Evolutionary conservation across 2,888 invertebrate genomes (phyloP).

Genomic region (Andrena bucephala): DNA sequence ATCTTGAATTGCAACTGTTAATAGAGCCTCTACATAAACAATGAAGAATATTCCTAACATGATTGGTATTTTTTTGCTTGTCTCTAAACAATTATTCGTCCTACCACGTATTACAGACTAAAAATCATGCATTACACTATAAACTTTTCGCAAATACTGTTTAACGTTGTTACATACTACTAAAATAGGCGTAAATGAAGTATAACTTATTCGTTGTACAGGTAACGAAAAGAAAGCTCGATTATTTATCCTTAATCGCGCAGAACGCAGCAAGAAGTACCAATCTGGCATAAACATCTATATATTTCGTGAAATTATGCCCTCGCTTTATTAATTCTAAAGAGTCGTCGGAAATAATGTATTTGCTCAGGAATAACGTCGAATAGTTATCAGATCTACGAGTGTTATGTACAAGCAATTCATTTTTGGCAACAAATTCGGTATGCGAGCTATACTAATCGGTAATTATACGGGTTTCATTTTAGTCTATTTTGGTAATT

Average conservation of each 20-base stretch:
- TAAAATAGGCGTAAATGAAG: constrained; percentile 39
- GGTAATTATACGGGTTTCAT: constrained; percentile 44
- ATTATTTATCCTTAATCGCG: background rate
- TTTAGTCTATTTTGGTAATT: constrained; percentile 41
- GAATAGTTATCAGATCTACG: constrained; percentile 47
- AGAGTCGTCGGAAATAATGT: constrained; percentile 33
- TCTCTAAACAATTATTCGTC: background rate
- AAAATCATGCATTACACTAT: constrained; percentile 53
- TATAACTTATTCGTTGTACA: constrained; percentile 57
- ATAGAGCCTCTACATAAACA: constrained; percentile 51
- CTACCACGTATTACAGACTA: constrained; percentile 19
- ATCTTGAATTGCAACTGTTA: constrained; percentile 33
- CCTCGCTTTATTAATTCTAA: background rate
- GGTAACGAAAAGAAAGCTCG: constrained; percentile 14
- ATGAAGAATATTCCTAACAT: constrained; percentile 48
- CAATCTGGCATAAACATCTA: background rate
- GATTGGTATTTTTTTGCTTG: constrained; percentile 9
- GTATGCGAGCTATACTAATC: constrained; percentile 27
- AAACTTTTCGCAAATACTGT: constrained; percentile 45
- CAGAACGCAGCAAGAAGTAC: constrained; percentile 17
- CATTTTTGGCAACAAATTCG: constrained; percentile 56
- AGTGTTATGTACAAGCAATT: constrained; percentile 47
- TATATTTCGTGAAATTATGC: constrained; percentile 25
- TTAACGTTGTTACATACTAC: constrained; percentile 35
- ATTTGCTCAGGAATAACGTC: constrained; percentile 49